Evolutionary conservation across 1,140 invertebrate genomes (phyloP).

Genomic region (Brachionus paranguensis): DNA sequence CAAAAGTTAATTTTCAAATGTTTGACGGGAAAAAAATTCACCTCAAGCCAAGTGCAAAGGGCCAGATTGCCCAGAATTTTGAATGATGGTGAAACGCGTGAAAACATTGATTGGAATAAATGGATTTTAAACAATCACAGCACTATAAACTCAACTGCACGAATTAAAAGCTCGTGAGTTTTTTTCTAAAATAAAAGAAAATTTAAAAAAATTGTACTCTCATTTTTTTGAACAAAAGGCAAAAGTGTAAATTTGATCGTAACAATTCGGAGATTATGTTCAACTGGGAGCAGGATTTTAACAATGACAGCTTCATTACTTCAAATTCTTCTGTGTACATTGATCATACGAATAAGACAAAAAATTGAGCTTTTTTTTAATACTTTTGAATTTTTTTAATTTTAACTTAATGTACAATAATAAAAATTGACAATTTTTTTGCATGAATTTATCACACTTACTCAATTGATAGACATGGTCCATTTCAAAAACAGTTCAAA

Average conservation of each 20-base stretch:
- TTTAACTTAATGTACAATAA: no score
- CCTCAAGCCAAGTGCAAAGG: neutral
- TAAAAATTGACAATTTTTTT: neutral
- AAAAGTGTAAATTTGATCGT: conserved; percentile 14
- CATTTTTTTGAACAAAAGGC: neutral
- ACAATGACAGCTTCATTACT: neutral
- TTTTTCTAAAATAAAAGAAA: neutral
- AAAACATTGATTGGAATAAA: conserved; percentile 12
- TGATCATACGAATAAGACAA: neutral
- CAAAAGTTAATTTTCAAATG: conserved; percentile 6
- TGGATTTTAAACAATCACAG: conserved; percentile 9
- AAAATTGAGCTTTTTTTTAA: neutral
- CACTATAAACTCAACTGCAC: conserved; percentile 7
- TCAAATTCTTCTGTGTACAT: conserved; percentile 7
- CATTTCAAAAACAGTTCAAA: no score
- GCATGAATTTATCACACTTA: neutral
- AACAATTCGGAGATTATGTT: neutral
- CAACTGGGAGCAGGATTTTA: neutral
- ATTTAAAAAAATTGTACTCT: neutral
- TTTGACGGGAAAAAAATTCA: neutral
- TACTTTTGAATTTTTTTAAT: neutral
- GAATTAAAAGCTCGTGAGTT: conserved; percentile 26
- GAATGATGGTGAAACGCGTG: neutral
- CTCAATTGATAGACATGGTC: neutral
- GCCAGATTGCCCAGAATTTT: neutral